A percentile compares a stretch with the other conserved stretches of the same genome.
Conservation (phyloP, 1,140 invertebrate species). For the Vanessa tameamea region DNA sequence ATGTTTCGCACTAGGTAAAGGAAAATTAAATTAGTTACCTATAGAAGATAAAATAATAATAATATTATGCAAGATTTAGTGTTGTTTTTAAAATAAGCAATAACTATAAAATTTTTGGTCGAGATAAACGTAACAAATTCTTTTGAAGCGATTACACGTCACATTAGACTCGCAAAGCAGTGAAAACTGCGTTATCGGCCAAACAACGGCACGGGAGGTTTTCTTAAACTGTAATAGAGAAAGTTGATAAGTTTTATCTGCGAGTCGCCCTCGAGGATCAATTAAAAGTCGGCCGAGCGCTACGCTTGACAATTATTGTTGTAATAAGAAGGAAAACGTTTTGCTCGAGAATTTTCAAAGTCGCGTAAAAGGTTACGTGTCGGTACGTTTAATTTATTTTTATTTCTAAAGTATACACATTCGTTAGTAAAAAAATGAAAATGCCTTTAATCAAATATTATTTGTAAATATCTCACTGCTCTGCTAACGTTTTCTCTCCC, state of each 20-base stretch:
- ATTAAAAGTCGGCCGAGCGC: slow-evolving; percentile 75
- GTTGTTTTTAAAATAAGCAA: not conserved
- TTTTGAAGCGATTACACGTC: slow-evolving; percentile 43
- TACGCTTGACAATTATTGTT: slow-evolving; percentile 70
- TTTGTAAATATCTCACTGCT: too few species aligned
- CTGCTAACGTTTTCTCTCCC: too few species aligned
- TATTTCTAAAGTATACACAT: not conserved
- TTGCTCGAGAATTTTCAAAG: slow-evolving; percentile 43
- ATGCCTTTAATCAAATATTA: not conserved
- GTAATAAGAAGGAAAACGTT: slow-evolving; percentile 64
- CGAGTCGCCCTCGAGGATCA: slow-evolving; percentile 76
- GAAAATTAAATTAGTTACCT: too few species aligned
- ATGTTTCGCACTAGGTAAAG: too few species aligned
- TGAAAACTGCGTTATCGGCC: slow-evolving; percentile 73
- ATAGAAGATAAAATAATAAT: not conserved
- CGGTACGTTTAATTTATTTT: not conserved
- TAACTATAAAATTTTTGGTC: not conserved
- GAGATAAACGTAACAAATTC: slow-evolving; percentile 8
- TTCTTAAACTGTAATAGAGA: slow-evolving; percentile 80
- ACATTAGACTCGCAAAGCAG: slow-evolving; percentile 52
- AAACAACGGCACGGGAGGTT: slow-evolving; percentile 63
- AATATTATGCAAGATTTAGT: not conserved
- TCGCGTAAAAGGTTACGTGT: slow-evolving; percentile 38
- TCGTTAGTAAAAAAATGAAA: not conserved
- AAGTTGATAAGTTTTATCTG: slow-evolving; percentile 79